Evolutionary conservation across 2,113 vertebrate species (phyloP).

Genomic region (Salvelinus namaycush): DNA sequence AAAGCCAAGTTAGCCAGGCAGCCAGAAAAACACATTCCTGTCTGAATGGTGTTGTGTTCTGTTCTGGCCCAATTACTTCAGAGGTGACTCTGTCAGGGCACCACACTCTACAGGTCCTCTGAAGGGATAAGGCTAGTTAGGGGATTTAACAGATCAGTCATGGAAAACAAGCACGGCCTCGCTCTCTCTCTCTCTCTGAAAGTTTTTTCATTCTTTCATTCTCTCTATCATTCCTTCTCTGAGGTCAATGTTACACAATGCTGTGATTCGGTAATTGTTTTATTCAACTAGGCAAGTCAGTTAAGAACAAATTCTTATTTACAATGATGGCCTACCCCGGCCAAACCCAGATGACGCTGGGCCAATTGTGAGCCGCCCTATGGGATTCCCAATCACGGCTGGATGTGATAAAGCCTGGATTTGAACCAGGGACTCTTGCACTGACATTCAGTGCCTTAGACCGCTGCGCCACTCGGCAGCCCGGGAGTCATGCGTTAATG

Average conservation of each 20-base stretch:
- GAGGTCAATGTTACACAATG: slow-evolving; percentile 57
- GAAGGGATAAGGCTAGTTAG: slow-evolving; percentile 61
- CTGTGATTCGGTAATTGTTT: not conserved
- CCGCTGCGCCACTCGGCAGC: too few species aligned
- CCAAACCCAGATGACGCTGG: too few species aligned
- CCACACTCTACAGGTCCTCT: slow-evolving; percentile 29
- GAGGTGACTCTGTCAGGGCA: slow-evolving; percentile 51
- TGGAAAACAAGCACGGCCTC: slow-evolving; percentile 46
- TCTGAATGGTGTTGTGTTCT: slow-evolving; percentile 31
- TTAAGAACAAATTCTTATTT: too few species aligned
- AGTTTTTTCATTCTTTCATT: not conserved
- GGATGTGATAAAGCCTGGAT: too few species aligned
- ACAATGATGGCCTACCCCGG: too few species aligned
- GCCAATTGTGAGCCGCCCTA: too few species aligned
- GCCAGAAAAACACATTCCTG: too few species aligned
- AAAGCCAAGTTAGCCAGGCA: too few species aligned
- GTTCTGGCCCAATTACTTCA: slow-evolving; percentile 29
- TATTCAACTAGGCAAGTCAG: too few species aligned
- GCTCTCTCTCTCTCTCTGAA: not conserved
- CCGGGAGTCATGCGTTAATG: slow-evolving; percentile 24
- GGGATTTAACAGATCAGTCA: slow-evolving; percentile 43
- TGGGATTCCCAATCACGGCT: too few species aligned
- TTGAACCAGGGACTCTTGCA: too few species aligned
- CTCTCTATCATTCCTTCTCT: slow-evolving; percentile 42
- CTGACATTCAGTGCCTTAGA: too few species aligned